Conservation (phyloP, 2,113 vertebrate genomes). For the Atlantisia rogersi region DNA sequence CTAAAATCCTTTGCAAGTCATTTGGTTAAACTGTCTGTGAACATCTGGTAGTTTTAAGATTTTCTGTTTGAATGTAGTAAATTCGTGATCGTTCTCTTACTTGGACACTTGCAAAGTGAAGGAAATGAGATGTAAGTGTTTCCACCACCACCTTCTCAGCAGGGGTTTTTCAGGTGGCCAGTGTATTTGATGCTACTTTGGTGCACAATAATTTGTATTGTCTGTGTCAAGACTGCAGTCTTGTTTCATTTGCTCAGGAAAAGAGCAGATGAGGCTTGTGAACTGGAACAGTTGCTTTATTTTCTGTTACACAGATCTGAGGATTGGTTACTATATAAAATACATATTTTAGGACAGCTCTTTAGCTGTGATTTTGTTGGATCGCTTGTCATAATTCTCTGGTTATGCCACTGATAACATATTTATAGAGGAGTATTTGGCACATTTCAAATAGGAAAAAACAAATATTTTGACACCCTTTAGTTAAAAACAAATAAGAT, state of each 20-base stretch:
- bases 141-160: background rate
- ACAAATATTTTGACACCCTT: constrained; percentile 7
- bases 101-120: background rate
- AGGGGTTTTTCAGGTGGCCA: background rate
- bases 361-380: background rate
- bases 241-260: background rate
- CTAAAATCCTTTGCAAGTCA: background rate
- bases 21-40: background rate
- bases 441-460: constrained; percentile 2
- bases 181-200: background rate
- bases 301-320: background rate
- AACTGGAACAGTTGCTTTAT: background rate
- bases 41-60: background rate
- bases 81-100: background rate
- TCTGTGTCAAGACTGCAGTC: background rate
- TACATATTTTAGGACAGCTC: background rate
- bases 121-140: background rate
- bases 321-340: background rate
- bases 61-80: background rate
- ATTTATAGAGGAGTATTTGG: constrained; percentile 11
- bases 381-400: background rate
- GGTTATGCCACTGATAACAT: background rate
- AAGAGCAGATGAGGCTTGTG: background rate
- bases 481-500: constrained; percentile 13
- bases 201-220: background rate